phyloP scores from a whole-genome alignment of 1,140 invertebrate genomes.

The Bombus pyrosoma region DNA sequence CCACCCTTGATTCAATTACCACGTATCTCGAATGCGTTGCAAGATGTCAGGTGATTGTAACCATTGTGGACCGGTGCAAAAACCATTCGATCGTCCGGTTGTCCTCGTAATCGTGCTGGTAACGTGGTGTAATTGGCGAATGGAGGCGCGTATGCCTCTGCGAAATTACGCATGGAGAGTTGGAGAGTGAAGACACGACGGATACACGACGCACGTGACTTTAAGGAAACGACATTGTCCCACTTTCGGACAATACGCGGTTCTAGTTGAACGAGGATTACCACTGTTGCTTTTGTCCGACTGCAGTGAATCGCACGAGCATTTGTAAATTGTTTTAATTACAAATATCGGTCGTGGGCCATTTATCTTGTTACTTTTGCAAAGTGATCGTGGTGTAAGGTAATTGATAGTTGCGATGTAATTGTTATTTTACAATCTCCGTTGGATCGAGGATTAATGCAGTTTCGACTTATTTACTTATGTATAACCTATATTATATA shows the following conservation, averaged over 20 bases:
- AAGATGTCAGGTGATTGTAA: background rate
- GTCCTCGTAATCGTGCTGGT: slow-evolving; percentile 1
- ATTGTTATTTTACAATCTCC: too few species aligned
- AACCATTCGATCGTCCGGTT: background rate
- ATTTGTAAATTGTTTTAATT: background rate
- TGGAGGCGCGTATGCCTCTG: background rate
- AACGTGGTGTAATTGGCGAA: background rate
- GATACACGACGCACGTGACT: background rate
- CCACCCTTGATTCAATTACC: background rate
- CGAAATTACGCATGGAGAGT: background rate
- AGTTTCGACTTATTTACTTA: too few species aligned
- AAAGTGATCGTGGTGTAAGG: too few species aligned
- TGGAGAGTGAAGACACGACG: background rate
- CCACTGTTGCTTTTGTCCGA: background rate
- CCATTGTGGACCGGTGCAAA: background rate
- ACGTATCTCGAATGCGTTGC: background rate
- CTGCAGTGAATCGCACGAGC: background rate
- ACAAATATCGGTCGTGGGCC: too few species aligned
- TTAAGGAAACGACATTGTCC: slow-evolving; percentile 3
- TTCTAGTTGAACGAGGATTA: background rate
- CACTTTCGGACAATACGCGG: background rate
- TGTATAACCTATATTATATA: too few species aligned
- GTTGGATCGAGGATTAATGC: too few species aligned
- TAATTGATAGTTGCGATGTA: too few species aligned
- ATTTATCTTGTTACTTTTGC: too few species aligned